Evolutionary conservation across 2,797 vertebrate species (phyloP).

Genomic region (Cossypha polioptera): DNA sequence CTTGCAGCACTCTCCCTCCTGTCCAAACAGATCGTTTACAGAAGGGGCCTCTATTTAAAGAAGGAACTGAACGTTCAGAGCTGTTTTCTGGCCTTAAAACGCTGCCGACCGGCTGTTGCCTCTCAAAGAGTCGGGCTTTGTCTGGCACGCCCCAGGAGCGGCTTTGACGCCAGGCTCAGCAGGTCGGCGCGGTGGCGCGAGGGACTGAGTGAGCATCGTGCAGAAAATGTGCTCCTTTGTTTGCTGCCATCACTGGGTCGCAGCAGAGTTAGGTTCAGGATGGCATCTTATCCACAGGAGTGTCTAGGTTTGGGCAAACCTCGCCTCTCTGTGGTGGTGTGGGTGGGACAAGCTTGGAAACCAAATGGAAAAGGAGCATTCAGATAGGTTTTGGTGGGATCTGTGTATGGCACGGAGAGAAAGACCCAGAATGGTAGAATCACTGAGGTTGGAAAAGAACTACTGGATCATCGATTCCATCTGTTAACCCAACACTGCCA

Average conservation of each 20-base stretch:
- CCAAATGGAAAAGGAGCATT: background rate
- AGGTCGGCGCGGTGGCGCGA: fast-evolving
- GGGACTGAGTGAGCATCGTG: background rate
- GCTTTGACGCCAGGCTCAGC: background rate
- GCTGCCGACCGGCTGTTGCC: constrained; percentile 29
- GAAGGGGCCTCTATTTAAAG: constrained; percentile 67
- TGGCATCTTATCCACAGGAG: fast-evolving
- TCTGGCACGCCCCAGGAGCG: background rate
- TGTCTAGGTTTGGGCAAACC: background rate
- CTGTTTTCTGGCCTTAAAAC: constrained; percentile 47
- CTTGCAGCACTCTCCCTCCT: constrained; percentile 52
- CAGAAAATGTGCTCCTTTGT: background rate
- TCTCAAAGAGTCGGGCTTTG: constrained; percentile 8
- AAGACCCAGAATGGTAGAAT: background rate
- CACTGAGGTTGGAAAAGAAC: background rate
- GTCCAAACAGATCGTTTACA: constrained; percentile 69
- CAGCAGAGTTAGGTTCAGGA: background rate
- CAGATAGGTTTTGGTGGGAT: background rate
- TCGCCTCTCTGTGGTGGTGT: background rate
- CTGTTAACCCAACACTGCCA: background rate
- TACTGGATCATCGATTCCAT: background rate
- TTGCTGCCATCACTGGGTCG: fast-evolving
- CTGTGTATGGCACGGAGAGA: background rate
- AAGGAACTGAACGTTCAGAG: constrained; percentile 62
- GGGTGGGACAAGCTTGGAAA: background rate